Percentiles rank a stretch among this genome's conserved stretches.
Evolutionary conservation across 2,797 vertebrate genomes (phyloP).

Genomic region (Hozukius guyotensis): DNA sequence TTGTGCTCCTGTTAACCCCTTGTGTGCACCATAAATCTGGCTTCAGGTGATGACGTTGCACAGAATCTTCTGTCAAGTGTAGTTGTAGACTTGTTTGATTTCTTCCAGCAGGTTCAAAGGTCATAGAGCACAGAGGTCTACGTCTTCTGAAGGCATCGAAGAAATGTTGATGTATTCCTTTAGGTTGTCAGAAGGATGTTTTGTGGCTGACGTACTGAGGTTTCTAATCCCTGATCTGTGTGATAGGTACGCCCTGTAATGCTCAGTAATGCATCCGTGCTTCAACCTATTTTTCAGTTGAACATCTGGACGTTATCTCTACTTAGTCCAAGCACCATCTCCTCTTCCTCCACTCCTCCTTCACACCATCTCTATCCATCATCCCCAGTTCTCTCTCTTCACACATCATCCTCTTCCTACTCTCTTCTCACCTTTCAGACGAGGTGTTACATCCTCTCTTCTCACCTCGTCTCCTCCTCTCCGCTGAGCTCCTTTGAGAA

Average conservation of each 20-base stretch:
- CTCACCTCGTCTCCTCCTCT: constrained; percentile 24
- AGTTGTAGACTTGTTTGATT: not conserved
- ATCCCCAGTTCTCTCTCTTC: not conserved
- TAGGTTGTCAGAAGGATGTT: not conserved
- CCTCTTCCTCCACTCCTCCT: not conserved
- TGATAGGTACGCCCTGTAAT: no score
- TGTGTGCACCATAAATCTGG: no score
- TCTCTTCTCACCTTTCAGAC: constrained; percentile 25
- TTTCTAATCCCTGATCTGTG: not conserved
- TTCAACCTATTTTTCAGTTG: not conserved
- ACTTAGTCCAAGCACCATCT: not conserved
- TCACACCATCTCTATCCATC: not conserved
- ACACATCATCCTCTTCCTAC: constrained; percentile 10
- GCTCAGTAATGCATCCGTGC: not conserved
- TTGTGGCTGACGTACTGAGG: not conserved
- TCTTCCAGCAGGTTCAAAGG: not conserved
- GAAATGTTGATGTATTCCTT: not conserved
- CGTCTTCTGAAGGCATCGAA: not conserved
- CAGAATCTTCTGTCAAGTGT: not conserved
- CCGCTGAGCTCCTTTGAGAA: not conserved
- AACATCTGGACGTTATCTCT: not conserved
- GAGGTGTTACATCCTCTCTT: constrained; percentile 35
- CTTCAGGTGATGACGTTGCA: no score
- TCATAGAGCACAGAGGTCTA: not conserved
- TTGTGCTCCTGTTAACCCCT: no score